Percentiles rank a stretch among this genome's conserved stretches.
These are phyloP conservation scores for Brachionus rubens DNA, from an alignment of 1,140 invertebrate species.

Conservation along the genomic window DNA sequence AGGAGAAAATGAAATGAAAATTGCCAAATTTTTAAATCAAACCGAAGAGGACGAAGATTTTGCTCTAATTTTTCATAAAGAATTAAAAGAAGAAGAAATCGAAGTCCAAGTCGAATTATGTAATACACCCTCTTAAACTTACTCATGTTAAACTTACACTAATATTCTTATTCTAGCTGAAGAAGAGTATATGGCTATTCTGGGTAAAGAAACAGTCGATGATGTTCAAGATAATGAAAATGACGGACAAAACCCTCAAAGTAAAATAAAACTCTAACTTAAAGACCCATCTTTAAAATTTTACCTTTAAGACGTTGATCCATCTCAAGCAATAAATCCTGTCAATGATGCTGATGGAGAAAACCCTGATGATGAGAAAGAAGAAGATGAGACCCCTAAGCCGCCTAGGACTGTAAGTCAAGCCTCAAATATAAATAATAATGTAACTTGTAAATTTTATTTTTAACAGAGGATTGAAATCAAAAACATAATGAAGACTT, in stretches of 20 bases:
- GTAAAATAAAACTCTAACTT: not conserved
- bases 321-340: not conserved
- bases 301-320: not conserved
- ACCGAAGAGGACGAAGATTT: conserved; percentile 57
- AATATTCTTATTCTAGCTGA: not conserved
- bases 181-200: conserved; percentile 25
- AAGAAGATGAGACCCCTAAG: not conserved
- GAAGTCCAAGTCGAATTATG: conserved; percentile 60
- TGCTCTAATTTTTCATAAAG: conserved; percentile 59
- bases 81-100: conserved; percentile 57
- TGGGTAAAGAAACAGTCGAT: conserved; percentile 7
- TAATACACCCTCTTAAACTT: not conserved
- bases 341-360: not conserved
- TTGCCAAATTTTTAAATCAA: conserved; percentile 59
- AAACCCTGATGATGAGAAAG: not conserved
- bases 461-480: conserved; percentile 60
- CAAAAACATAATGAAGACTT: conserved; percentile 56
- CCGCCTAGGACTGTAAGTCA: conserved; percentile 1
- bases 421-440: no score
- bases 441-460: conserved; percentile 12
- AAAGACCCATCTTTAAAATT: not conserved
- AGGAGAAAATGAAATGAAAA: conserved; percentile 54
- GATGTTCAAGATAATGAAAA: conserved; percentile 11
- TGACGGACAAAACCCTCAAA: not conserved
- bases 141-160: not conserved